phyloP scores from a whole-genome alignment of 2,888 invertebrate species.

The Parascotia fuliginaria region DNA sequence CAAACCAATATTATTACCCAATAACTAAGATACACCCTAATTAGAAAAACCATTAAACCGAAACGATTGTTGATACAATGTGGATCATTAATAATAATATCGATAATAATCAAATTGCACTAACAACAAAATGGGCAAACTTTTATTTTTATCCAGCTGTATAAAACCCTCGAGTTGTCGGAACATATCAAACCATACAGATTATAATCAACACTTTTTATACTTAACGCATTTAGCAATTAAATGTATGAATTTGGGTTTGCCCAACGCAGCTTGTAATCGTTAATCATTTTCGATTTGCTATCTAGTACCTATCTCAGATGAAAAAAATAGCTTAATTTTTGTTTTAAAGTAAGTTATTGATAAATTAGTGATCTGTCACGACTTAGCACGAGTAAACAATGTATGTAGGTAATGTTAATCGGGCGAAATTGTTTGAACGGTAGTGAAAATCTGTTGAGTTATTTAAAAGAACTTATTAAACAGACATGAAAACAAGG shows the following conservation, averaged over 20 bases:
- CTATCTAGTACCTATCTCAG: too few species aligned
- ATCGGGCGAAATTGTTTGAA: too few species aligned
- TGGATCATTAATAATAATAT: neutral
- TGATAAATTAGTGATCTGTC: too few species aligned
- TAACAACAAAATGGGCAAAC: neutral
- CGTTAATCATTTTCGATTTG: too few species aligned
- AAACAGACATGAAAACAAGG: too few species aligned
- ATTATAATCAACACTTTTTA: conserved; percentile 25
- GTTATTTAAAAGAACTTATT: too few species aligned
- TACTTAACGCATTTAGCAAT: conserved; percentile 36
- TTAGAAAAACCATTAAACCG: neutral
- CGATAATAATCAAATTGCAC: neutral
- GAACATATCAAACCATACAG: conserved; percentile 20
- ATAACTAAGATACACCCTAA: neutral
- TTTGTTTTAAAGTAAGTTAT: too few species aligned
- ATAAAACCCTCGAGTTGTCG: conserved; percentile 15
- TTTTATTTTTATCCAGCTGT: neutral
- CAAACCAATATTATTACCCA: too few species aligned
- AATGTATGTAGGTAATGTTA: too few species aligned
- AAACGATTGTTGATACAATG: neutral
- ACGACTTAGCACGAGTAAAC: too few species aligned
- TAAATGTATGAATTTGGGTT: conserved; percentile 11
- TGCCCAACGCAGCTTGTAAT: neutral
- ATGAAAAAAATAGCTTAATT: too few species aligned
- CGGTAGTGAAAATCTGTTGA: too few species aligned